A percentile compares a stretch with the other conserved stretches of the same genome.
These are phyloP conservation scores for Festucalex cinctus DNA, from an alignment of 2,113 vertebrate species.

Conservation along the genomic window DNA sequence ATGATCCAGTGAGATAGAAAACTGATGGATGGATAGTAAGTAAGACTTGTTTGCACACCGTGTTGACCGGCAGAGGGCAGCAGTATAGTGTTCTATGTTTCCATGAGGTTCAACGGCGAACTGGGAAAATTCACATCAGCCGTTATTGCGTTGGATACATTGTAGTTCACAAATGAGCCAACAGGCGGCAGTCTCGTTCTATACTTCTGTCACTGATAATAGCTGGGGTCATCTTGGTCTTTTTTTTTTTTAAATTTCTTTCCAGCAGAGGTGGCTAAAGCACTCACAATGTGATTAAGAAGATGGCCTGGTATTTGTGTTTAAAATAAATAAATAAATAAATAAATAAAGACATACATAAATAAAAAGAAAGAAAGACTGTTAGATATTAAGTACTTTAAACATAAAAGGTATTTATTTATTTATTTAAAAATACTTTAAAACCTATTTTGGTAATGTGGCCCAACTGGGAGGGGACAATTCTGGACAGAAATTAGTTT, in stretches of 20 bases:
- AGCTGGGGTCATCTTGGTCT: background rate
- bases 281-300: background rate
- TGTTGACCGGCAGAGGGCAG: constrained; percentile 57
- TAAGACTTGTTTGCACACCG: constrained; percentile 23
- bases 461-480: no score
- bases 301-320: background rate
- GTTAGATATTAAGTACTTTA: no score
- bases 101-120: constrained; percentile 16
- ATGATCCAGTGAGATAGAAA: background rate
- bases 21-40: background rate
- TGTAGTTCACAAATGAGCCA: constrained; percentile 6
- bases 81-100: constrained; percentile 20
- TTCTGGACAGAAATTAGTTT: no score
- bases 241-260: background rate
- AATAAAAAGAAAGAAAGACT: no score
- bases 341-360: no score
- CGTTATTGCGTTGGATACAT: constrained; percentile 1
- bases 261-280: background rate
- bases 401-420: no score
- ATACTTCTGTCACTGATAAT: background rate
- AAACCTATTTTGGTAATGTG: no score
- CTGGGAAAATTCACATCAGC: background rate
- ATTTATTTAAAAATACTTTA: no score
- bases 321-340: background rate
- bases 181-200: constrained; percentile 50